phyloP scores from a whole-genome alignment of 2,888 invertebrate genomes.

The Ferrisia virgata region DNA sequence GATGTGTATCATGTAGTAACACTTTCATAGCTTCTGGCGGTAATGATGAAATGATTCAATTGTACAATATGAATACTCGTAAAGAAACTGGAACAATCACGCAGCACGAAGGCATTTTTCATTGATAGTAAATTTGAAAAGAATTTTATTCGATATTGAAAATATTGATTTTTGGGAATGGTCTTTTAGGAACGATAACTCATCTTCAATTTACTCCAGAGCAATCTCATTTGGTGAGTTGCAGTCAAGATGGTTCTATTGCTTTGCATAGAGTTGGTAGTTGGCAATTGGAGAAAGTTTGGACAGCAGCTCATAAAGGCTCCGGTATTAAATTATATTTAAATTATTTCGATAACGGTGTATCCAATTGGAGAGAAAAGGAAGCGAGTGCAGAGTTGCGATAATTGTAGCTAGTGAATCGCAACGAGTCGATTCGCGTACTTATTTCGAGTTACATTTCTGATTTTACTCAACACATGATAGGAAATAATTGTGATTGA shows the following conservation, averaged over 20 bases:
- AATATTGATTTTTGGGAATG: not conserved
- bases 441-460: too few relatives aligned
- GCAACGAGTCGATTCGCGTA: too few relatives aligned
- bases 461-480: not conserved
- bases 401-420: too few relatives aligned
- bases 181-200: slow-evolving; percentile 65
- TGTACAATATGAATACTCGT: slow-evolving; percentile 77
- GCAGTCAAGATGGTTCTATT: slow-evolving; percentile 80
- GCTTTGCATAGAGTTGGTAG: slow-evolving; percentile 76
- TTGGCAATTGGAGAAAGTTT: slow-evolving; percentile 81
- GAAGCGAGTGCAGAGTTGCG: too few relatives aligned
- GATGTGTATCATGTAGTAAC: slow-evolving; percentile 67
- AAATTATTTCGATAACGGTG: not conserved
- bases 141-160: not conserved
- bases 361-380: not conserved
- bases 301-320: slow-evolving; percentile 75
- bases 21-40: slow-evolving; percentile 82
- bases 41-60: slow-evolving; percentile 80
- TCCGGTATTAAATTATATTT: slow-evolving; percentile 48
- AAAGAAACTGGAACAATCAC: slow-evolving; percentile 76
- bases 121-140: not conserved
- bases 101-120: slow-evolving; percentile 72
- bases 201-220: slow-evolving; percentile 72
- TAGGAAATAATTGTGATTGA: not conserved
- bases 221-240: slow-evolving; percentile 75